Evolutionary conservation across 2,797 vertebrate species (phyloP).

Genomic region (Xerus rutilus): DNA sequence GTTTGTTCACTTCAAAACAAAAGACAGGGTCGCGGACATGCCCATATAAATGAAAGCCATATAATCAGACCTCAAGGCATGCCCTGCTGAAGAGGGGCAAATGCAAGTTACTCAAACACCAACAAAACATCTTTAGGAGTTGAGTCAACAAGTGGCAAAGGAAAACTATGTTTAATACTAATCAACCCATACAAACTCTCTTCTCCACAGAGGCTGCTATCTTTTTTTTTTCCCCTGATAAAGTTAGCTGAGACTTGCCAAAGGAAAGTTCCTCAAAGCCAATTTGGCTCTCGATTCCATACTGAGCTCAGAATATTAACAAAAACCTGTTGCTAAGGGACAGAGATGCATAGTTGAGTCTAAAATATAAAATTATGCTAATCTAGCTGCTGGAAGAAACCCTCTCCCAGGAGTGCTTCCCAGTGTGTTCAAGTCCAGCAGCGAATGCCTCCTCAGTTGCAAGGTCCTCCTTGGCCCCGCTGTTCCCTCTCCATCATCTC

Average conservation of each 20-base stretch:
- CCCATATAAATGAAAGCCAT: slow-evolving; percentile 19
- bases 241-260: slow-evolving; percentile 40
- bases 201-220: neutral
- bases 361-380: slow-evolving; percentile 61
- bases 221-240: slow-evolving; percentile 26
- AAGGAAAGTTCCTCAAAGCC: slow-evolving; percentile 54
- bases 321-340: slow-evolving; percentile 78
- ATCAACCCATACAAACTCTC: neutral
- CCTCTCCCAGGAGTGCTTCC: neutral
- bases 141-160: slow-evolving; percentile 60
- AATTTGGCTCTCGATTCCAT: slow-evolving; percentile 57
- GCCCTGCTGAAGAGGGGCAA: slow-evolving; percentile 13
- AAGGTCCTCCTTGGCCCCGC: neutral
- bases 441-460: neutral
- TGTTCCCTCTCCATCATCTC: neutral
- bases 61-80: slow-evolving; percentile 45
- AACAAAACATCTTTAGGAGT: slow-evolving; percentile 15
- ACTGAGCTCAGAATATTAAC: slow-evolving; percentile 61
- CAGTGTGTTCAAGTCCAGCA: neutral
- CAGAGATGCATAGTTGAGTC: neutral
- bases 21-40: slow-evolving; percentile 5
- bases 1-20: slow-evolving; percentile 10
- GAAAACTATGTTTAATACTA: slow-evolving; percentile 4
- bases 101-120: neutral
- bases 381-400: slow-evolving; percentile 51